phyloP scores from a whole-genome alignment of 2,888 invertebrate species.

The Rhagonycha lutea region DNA sequence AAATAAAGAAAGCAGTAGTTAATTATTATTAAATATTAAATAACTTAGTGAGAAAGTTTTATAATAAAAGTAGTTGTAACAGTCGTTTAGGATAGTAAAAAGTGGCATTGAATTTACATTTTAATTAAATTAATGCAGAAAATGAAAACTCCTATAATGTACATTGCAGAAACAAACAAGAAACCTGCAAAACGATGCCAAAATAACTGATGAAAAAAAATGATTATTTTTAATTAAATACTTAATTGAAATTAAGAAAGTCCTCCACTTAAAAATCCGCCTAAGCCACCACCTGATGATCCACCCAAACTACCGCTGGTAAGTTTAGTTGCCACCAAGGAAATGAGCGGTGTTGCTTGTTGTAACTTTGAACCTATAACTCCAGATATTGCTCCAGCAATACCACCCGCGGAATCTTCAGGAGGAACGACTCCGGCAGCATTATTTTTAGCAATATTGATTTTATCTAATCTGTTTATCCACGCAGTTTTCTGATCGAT shows the following conservation, averaged over 20 bases:
- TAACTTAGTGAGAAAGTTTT: background rate
- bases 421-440: slow-evolving; percentile 74
- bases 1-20: background rate
- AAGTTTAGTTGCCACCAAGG: slow-evolving; percentile 69
- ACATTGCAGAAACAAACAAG: background rate
- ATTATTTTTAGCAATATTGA: slow-evolving; percentile 77
- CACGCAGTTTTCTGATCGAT: slow-evolving; percentile 79
- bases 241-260: background rate
- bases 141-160: background rate
- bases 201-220: background rate
- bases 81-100: background rate
- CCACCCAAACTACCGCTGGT: slow-evolving; percentile 56
- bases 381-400: slow-evolving; percentile 69
- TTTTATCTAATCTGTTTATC: slow-evolving; percentile 69
- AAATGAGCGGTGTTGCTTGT: slow-evolving; percentile 60
- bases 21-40: background rate
- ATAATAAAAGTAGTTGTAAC: background rate
- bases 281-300: slow-evolving; percentile 35
- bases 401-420: slow-evolving; percentile 55
- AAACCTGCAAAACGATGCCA: background rate
- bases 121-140: background rate
- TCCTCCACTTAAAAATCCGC: slow-evolving; percentile 13
- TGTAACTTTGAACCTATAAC: slow-evolving; percentile 69
- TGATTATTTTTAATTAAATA: background rate
- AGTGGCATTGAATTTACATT: background rate